phyloP scores from a whole-genome alignment of 2,888 invertebrate genomes.

The Amphipyra berbera region DNA sequence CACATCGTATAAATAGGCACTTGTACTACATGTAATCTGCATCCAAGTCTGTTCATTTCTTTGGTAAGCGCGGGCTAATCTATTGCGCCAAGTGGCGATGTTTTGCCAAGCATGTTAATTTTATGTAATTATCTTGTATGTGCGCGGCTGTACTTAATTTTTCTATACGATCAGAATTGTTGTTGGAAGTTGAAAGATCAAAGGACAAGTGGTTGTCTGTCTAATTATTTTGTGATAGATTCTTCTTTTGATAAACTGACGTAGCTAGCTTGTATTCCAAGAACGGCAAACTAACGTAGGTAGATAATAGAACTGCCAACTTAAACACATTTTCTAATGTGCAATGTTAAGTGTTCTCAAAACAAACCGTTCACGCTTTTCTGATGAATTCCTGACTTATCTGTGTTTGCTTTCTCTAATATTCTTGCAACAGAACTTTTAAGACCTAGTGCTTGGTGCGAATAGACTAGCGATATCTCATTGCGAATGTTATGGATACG shows the following conservation, averaged over 20 bases:
- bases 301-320: slow-evolving; percentile 43
- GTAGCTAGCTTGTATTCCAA: slow-evolving; percentile 1
- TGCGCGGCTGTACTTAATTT: slow-evolving; percentile 32
- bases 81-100: slow-evolving; percentile 26
- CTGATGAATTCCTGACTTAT: slow-evolving; percentile 44
- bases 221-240: slow-evolving; percentile 25
- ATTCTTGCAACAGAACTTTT: slow-evolving; percentile 39
- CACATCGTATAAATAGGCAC: slow-evolving; percentile 59
- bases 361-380: slow-evolving; percentile 43
- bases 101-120: slow-evolving; percentile 29
- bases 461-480: slow-evolving; percentile 13
- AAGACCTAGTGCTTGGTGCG: slow-evolving; percentile 19
- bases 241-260: slow-evolving; percentile 6
- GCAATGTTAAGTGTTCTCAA: slow-evolving; percentile 40
- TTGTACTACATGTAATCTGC: slow-evolving; percentile 53
- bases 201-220: slow-evolving; percentile 19
- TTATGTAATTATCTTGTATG: slow-evolving; percentile 30
- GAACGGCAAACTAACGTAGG: slow-evolving; percentile 24
- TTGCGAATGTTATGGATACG: slow-evolving; percentile 9
- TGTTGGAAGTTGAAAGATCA: slow-evolving; percentile 26
- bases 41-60: slow-evolving; percentile 35
- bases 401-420: slow-evolving; percentile 42
- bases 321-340: slow-evolving; percentile 37
- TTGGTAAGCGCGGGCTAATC: slow-evolving; percentile 33
- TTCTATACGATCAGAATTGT: slow-evolving; percentile 26